Base-by-base conservation (phyloP, 2,888 invertebrate species). In the Orchesella flavescens region DNA sequence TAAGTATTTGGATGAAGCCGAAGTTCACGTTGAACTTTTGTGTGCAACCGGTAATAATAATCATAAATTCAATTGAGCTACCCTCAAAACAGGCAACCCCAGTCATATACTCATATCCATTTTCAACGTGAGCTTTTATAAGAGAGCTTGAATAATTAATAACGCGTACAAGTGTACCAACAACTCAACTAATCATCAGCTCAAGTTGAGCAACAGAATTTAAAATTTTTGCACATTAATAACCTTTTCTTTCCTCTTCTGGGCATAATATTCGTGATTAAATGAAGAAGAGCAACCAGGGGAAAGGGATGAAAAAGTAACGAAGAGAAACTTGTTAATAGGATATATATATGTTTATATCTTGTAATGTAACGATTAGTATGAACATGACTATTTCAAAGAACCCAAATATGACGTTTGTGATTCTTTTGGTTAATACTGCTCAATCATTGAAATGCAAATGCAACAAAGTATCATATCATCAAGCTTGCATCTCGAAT, bases 261-360 rank as follows among this genome's bases (percentile, higher is more conserved):
- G 53, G 15, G 15, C 17, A 53, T 53, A n/a, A 15, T 53, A 17
- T 17, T 17, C 17, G 17, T 15, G 53, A 53, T n/a, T 15, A 53
- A 53, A 53, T 53, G 53, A 53, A 53, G 17, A n/a, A 17, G 17
- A 17, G 17, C n/a, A 53, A 9, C 9, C 46, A 3, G 10, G 53
- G 15, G 3, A 53, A n/a, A 53, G 34, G 7, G 34, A 53, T 65
- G 53, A 12, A 15, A 68, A 5, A 46, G 53, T 23, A 68, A 68
- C 49, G 68, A 49, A 49, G 53, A 15, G 21, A 68, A 68, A 68
- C 68, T 23, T 49, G 68, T 68, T 68, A 68, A 68, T 68, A 68
- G 66, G 66, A 68, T 68, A 68, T 65, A 10, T 5, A 21, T 19
- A 68, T 68, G 46, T 68, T 44, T 68, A 46, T 34, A 68, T 68